These are phyloP conservation scores for Eupeodes latifasciatus DNA, from an alignment of 2,888 invertebrate species.

Conservation along the genomic window DNA sequence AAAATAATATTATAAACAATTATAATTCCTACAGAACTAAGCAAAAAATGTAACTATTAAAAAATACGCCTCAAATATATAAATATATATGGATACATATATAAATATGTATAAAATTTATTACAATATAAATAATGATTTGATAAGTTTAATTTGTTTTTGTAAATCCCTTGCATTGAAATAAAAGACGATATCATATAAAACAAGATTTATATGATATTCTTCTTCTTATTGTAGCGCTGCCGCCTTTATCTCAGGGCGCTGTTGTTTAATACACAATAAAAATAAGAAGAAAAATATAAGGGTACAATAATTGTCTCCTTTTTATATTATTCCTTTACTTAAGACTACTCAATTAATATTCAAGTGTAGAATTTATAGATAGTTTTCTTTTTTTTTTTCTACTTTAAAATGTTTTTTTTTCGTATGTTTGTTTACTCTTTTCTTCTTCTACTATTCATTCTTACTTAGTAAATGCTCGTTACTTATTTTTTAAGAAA, in stretches of 20 bases:
- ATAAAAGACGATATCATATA: conserved; percentile 63
- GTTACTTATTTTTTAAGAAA: conserved; percentile 60
- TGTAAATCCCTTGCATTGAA: conserved; percentile 76
- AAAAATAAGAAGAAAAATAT: neutral
- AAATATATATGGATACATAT: neutral
- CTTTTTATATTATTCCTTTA: neutral
- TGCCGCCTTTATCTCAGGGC: conserved; percentile 9
- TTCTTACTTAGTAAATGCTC: conserved; percentile 65
- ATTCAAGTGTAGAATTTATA: conserved; percentile 43
- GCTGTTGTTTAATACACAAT: conserved; percentile 19
- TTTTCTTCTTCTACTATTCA: neutral
- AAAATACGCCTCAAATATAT: conserved; percentile 62
- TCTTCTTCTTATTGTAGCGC: conserved; percentile 9
- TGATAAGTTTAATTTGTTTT: conserved; percentile 64
- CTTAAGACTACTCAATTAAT: conserved; percentile 25
- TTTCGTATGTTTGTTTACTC: neutral
- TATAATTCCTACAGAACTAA: conserved; percentile 52
- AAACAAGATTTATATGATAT: conserved; percentile 40
- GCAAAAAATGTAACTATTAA: conserved; percentile 60
- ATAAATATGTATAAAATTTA: conserved; percentile 64
- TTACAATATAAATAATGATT: conserved; percentile 72
- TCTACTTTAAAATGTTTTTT: conserved; percentile 9
- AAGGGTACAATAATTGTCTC: neutral
- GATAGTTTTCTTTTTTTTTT: conserved; percentile 1
- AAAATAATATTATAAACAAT: conserved; percentile 44